Evolutionary conservation across 2,113 vertebrate genomes (phyloP), one percentile per base, ranked within the genome.

Genomic region (Takifugu flavidus): DNA sequence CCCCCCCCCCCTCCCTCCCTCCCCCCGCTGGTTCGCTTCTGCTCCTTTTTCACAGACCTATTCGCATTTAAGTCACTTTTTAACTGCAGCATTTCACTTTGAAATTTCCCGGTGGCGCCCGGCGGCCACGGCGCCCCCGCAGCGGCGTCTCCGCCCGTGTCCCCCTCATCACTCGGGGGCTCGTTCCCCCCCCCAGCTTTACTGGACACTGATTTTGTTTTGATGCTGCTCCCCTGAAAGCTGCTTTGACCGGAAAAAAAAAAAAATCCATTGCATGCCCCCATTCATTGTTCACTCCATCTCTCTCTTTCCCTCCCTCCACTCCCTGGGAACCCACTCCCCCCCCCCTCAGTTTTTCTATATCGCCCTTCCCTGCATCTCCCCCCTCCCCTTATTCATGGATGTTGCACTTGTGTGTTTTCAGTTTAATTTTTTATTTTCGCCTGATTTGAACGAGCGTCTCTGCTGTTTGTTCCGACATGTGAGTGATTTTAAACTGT

Each of bases 241-340:
- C 78, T 70, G 75, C 65, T 72, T 80, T 77, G 85, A 65, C 78
- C 75, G 42, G 42, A 2, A n/a, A 15, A 47, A 47, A 14, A 14
- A 73, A 74, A 80, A 83, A 81, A 85, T 78, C 76, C 79, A 75
- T 70, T 79, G 68, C 77, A 72, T 64, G 61, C 59, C 58, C 62
- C 62, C 66, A 65, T 79, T 86, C 81, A 86, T 84, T 86, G 81
- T 82, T 84, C 75, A 26, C 73, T 72, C 70, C 76, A 77, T 86
- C 77, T 62, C 49, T 62, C 57, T 76, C 53, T 72, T 75, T 68
- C 78, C 79, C 84, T 78, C 65, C 83, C 82, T 84, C 81, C 34
- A 56, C 75, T 83, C 74, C 67, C 77, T 77, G 82, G 79, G 79
- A 88, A 85, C 74, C 78, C 75, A 72, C 70, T 61, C 70, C 71